Evolutionary conservation across 2,113 vertebrate genomes (phyloP), one percentile per base, ranked within the genome.

Genomic region (Laterallus jamaicensis): DNA sequence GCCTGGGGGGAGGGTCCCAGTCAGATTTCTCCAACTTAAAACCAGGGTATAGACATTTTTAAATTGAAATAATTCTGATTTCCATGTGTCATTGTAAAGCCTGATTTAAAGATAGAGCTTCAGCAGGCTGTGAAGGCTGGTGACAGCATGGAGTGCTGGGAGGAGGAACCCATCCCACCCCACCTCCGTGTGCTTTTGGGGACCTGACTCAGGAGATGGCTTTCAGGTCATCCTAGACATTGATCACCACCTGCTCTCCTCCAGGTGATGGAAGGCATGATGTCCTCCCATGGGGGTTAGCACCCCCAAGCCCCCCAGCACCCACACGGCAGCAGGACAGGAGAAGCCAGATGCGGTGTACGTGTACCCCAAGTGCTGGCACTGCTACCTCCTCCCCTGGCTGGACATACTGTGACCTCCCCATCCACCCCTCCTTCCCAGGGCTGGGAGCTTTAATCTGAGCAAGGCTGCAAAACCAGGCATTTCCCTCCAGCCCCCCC

Each of bases 321-420:
- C 31, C 28, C 6, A 1, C 16, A 47, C 0, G 1, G 44, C 55
- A 77, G 58, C 3, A 9, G 54, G 55, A 28, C 88, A 71, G 52
- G 49, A 42, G 63, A 35, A 80, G 42, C 26, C 2, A 0, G 24
- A 25, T 3, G 9, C 56, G 47, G 15, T 3, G 5, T 8, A 26
- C 0, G 0, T 17, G 20, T 31, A 35, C 22, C 54, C 82, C 9
- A 5, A 4, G 15, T 35, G 63, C 58, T 5, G 4, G 9, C 70
- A 26, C n/a, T 56, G 32, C 50, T 55, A 40, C 26, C 59, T 44
- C 24, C 2, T 10, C 19, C 26, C 49, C 12, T 18, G 14, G 14
- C 54, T 60, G 31, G n/a, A 31, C 19, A 15, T 1, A 1, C 8
- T 29, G 39, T 1, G 21, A 83, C 74, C 18, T 7, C 35, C 16